These are phyloP conservation scores for Patella vulgata DNA, from an alignment of 1,140 invertebrate genomes.

Conservation along the genomic window DNA sequence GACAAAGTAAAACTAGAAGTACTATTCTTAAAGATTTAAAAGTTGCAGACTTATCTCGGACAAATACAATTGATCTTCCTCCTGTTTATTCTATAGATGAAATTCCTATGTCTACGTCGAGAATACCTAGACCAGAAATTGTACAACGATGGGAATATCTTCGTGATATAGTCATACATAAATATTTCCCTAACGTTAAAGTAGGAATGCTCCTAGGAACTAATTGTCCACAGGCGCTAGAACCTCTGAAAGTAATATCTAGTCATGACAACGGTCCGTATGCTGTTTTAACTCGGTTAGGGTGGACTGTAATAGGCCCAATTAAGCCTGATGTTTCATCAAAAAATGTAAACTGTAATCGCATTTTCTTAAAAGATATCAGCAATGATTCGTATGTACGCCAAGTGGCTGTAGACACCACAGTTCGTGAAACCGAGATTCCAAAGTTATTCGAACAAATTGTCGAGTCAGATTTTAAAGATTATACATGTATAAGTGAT, in stretches of 20 bases:
- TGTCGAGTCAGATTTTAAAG: too few species aligned
- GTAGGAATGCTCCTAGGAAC: conserved; percentile 15
- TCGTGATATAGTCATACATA: neutral
- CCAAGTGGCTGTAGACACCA: too few species aligned
- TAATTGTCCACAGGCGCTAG: neutral
- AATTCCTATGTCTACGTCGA: conserved; percentile 8
- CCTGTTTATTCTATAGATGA: neutral
- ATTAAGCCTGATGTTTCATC: neutral
- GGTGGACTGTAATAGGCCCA: conserved; percentile 2
- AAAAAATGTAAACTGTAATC: conserved; percentile 7
- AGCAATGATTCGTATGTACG: too few species aligned
- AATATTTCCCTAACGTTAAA: neutral
- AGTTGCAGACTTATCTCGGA: neutral
- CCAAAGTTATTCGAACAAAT: too few species aligned
- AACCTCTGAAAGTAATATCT: neutral
- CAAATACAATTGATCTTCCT: neutral
- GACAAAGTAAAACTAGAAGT: neutral
- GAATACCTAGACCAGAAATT: neutral
- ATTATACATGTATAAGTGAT: too few species aligned
- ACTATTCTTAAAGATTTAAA: neutral
- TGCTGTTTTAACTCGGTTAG: neutral
- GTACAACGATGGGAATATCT: conserved; percentile 13
- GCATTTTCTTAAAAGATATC: too few species aligned
- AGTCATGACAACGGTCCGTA: conserved; percentile 1
- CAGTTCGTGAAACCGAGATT: too few species aligned